Base-by-base conservation (phyloP, 2,797 vertebrate species). In the Somateria mollissima region DNA sequence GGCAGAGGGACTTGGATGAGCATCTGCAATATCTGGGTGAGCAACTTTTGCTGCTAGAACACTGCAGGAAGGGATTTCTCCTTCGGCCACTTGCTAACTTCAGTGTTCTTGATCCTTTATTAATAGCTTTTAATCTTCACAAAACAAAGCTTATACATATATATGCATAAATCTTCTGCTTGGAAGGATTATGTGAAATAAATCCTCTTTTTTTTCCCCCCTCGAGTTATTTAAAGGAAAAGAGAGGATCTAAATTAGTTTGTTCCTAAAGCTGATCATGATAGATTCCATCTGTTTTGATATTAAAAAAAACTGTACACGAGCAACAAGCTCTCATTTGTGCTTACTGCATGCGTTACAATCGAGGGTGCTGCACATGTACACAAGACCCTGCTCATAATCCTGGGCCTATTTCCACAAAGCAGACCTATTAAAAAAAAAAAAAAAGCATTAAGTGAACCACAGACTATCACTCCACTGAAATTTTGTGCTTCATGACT, bases 281-380 rank as follows among this genome's bases (percentile, higher is more conserved):
- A 28, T 2, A 7, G 10, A 56, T 41, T 84, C 24, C 24, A n/a
- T 32, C 6, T 15, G 36, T 56, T 69, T n/a, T 20, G 10, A 43
- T 10, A 32, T 24, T 3, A 22, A 41, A 41, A 19, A 70, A 84
- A 70, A 10, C 17, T 18, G 3, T 6, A 34, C 13, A 3, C 3
- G 24, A 69, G 6, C 43, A 87, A 39, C 34, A 36, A 58, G 28
- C 34, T 70, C 56, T 3, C 1, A 14, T 32, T 49, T 9, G 3
- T 13, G 18, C 28, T 82, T 58, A 10, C 19, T 11, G 6, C 16
- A 6, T 10, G 10, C 19, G 8, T 24, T 34, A 34, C 15, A 36
- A 13, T 10, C 25, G 13, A 0, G 3, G 19, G 27, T 30, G 22
- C 36, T 32, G 18, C 37, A 32, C 47, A 6, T 0, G 1, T 62